Base-by-base conservation (phyloP, 2,797 vertebrate species). In the Malurus leucopterus region DNA sequence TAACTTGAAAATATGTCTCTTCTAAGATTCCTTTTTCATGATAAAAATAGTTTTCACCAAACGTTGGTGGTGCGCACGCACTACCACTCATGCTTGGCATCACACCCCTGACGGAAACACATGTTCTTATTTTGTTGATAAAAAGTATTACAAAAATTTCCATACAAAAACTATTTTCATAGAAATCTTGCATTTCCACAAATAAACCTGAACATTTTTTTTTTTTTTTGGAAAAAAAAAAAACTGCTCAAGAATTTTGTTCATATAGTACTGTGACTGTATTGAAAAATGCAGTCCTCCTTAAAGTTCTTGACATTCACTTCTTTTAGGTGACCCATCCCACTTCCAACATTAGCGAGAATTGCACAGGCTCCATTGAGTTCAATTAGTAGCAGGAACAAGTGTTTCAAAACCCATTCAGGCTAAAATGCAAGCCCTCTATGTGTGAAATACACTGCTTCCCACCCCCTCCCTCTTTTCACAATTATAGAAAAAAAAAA, bases 101-200 rank as follows among this genome's bases (percentile, higher is more conserved):
- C 96, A 97, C 97, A 98, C 97, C 96, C 92, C 97, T 92, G 97
- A 96, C 90, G 70, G 95, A 94, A 97, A 97, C 95, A 95, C 96
- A 90, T 96, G 97, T 97, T 98, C 96, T 95, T 96, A 96, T 97
- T 98, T 98, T 97, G 97, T 98, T 98, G 98, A 98, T 99, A 99
- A 99, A 99, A 99, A 99, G 98, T 98, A 98, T 99, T 99, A 99
- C 98, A 99, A 99, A 99, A 99, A 98, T 97, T 98, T 97, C 98
- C 97, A 98, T 99, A 99, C 98, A 99, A 99, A 99, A 99, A 98
- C 97, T 97, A 98, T 98, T 98, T 98, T 98, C 97, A 98, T 99
- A 99, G 98, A 99, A 99, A 99, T 99, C 97, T 98, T 99, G 98
- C 98, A 99, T 98, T 99, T 99, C 98, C 98, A 99, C 98, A 99